Evolutionary conservation across 1,140 invertebrate genomes (phyloP), one percentile per base, ranked within the genome.

Genomic region (Campodea augens): DNA sequence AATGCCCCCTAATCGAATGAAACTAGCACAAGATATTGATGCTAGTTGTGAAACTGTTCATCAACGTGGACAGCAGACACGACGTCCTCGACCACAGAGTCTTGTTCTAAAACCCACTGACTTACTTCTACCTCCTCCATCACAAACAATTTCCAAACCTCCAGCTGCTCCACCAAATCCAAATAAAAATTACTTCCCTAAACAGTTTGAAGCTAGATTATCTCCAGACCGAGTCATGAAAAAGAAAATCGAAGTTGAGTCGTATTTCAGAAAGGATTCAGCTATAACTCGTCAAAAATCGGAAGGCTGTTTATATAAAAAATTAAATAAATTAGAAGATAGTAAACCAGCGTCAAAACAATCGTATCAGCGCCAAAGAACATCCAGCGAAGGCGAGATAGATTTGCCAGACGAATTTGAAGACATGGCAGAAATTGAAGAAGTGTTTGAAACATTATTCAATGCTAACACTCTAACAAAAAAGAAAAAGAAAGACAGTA

Each of bases 161-260:
- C 48, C 41, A 12, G 46, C 39, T 25, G 52, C 52, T 0, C 38
- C 47, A 10, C 27, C 51, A 12, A 41, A 41, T 3, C 47, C 52
- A 25, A 36, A 44, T 15, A 37, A 46, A 25, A n/a, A 41, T 1
- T 22, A 50, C 21, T 65, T 78, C 18, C 77, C 80, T 0, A 81
- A 72, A 51, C 74, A 85, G 48, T 87, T 70, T 57, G 82, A 87
- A 58, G 81, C 81, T 4, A 75, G 78, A 20, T 73, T 82, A 44
- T 68, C 73, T 5, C 76, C 75, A 43, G 72, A 78, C n/a, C 72
- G 75, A 47, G 60, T 84, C 5, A 65, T 69, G 7, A 72, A 75
- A 24, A 87, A 86, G 64, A 74, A 78, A 53, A 70, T 72, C 25
- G 81, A 81, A 3, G 75, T 88, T 32, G 77, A 81, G 45, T 77